Evolutionary conservation across 2,888 invertebrate species (phyloP), one percentile per base, ranked within the genome.

Genomic region (Eristalis tenax): DNA sequence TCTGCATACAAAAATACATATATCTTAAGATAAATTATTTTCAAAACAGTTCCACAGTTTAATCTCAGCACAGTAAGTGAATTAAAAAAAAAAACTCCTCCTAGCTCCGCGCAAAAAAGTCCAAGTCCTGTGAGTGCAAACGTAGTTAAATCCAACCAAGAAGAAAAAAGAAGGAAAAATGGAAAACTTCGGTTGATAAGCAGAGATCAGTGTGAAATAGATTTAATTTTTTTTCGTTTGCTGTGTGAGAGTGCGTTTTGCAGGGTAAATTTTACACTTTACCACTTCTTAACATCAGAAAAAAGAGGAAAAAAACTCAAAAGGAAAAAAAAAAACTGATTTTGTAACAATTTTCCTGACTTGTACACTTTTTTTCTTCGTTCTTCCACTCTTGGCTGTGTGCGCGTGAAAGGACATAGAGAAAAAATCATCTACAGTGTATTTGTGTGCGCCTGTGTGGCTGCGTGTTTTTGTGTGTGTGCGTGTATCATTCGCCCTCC

Each of bases 61-160:
- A 69, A 66, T 66, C 11, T 81, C 56, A 81, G 65, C 66, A 80
- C 65, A 59, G 85, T 86, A 83, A 86, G 86, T 86, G 85, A 43
- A 69, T 2, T 50, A 43, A 32, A 10, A 32, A 32, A 10, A 32
- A 32, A 32, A 32, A 38, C 50, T 35, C 23, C 18, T 63, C 57
- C 35, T 59, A 70, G 35, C 64, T 71, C 28, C 79, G 79, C 71
- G 83, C 68, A 56, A 75, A 75, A 84, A 87, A 88, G 79, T 59
- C 26, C 26, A 88, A 90, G 86, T 89, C 89, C 88, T 90, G 89
- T 89, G 89, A 90, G 89, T 87, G 88, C 32, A 84, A 89, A 91
- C 88, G 4, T 18, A 26, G 26, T 26, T n/a, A 50, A 50, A 50
- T 50, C 18, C 18, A 50, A 50, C 6, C 8, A 89, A 56, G 28